Conservation (phyloP, 1,140 invertebrate species). For the Eciton burchellii region DNA sequence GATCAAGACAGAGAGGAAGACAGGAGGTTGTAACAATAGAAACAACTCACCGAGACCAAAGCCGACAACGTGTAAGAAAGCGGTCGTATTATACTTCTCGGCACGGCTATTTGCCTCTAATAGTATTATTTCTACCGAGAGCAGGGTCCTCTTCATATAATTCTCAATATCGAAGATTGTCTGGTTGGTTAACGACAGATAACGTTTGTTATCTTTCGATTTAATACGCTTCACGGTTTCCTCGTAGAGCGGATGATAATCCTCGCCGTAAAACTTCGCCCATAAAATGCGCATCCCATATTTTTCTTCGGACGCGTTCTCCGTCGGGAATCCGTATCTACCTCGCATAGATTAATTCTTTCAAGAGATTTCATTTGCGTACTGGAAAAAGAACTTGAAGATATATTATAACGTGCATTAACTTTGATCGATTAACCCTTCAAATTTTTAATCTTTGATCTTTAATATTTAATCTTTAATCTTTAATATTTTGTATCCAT, state of each 20-base stretch:
- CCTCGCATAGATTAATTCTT: conserved; percentile 24
- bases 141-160: conserved; percentile 82
- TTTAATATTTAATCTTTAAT: neutral
- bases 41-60: conserved; percentile 82
- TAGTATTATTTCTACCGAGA: conserved; percentile 83
- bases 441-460: neutral
- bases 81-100: conserved; percentile 82
- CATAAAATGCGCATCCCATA: conserved; percentile 78
- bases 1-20: conserved; percentile 15
- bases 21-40: conserved; percentile 42
- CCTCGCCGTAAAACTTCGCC: conserved; percentile 81
- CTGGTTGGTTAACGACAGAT: conserved; percentile 73
- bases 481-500: neutral
- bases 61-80: conserved; percentile 84
- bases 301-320: conserved; percentile 69
- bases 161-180: conserved; percentile 82
- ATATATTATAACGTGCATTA: neutral
- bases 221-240: conserved; percentile 74
- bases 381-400: neutral
- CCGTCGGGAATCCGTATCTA: conserved; percentile 67
- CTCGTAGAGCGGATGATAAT: conserved; percentile 80
- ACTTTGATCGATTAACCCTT: neutral
- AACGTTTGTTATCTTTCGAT: conserved; percentile 78
- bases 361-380: conserved; percentile 26
- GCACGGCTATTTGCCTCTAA: conserved; percentile 83